Conservation (phyloP, 2,113 vertebrate species). For the Bubalus kerabau region DNA sequence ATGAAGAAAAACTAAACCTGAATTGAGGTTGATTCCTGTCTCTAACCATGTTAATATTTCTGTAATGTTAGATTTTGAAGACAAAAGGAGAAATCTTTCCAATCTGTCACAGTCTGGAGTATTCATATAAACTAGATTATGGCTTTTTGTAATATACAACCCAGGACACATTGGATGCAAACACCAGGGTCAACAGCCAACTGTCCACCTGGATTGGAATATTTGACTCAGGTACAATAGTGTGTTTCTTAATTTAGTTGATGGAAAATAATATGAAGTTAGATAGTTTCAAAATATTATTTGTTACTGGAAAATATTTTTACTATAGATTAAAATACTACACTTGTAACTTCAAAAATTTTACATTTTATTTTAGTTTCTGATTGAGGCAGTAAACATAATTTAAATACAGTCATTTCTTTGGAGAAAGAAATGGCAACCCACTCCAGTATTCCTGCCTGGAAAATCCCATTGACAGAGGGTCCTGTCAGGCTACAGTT, state of each 20-base stretch:
- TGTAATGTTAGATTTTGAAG: background rate
- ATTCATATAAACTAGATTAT: background rate
- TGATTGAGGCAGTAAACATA: background rate
- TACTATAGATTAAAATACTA: background rate
- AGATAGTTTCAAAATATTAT: background rate
- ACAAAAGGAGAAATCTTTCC: background rate
- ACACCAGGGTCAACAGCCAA: background rate
- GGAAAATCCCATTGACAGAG: background rate
- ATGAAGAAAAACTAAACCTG: background rate
- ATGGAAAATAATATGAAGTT: background rate
- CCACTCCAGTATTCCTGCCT: background rate
- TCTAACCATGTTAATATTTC: background rate
- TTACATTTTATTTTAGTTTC: background rate
- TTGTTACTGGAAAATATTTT: background rate
- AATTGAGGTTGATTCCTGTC: background rate
- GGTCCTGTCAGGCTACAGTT: background rate
- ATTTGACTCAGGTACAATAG: constrained; percentile 19
- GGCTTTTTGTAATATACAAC: background rate
- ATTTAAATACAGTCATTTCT: background rate
- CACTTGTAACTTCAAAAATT: background rate
- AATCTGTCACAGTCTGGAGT: background rate
- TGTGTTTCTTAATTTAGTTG: background rate
- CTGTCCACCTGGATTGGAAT: background rate
- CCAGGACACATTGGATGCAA: background rate
- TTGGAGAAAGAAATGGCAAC: background rate